phyloP scores from a whole-genome alignment of 2,113 vertebrate species.

The Lophura nycthemera region DNA sequence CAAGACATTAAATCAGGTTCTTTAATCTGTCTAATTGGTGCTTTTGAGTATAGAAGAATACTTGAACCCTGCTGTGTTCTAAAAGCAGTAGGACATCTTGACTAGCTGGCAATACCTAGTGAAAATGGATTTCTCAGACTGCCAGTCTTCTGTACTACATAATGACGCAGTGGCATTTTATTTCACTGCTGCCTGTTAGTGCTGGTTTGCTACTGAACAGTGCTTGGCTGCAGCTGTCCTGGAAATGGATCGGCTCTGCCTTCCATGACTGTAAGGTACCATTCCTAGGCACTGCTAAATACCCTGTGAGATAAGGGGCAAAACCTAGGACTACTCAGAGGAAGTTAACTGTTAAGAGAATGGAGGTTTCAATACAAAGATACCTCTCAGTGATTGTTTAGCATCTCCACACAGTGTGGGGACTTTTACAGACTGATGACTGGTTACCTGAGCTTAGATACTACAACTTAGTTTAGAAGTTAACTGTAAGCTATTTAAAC shows the following conservation, averaged over 20 bases:
- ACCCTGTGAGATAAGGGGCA: not conserved
- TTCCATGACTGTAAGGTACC: not conserved
- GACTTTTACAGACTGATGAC: not conserved
- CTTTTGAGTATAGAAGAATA: slow-evolving; percentile 45
- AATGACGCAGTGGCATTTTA: not conserved
- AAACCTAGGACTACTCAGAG: not conserved
- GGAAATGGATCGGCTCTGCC: not conserved
- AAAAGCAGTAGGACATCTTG: slow-evolving; percentile 47
- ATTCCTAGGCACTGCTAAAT: not conserved
- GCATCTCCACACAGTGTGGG: not conserved
- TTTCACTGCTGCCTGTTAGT: not conserved
- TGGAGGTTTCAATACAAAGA: rapidly evolving
- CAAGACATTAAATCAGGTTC: slow-evolving; percentile 18
- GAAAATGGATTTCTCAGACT: not conserved
- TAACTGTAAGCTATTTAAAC: not conserved
- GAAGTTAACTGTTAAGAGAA: not conserved
- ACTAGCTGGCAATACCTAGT: not conserved
- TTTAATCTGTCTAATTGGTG: slow-evolving; percentile 61
- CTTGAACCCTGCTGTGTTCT: slow-evolving; percentile 40
- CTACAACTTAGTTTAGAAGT: not conserved
- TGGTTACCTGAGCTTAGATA: not conserved
- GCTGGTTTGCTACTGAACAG: not conserved
- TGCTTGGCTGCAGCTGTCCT: not conserved
- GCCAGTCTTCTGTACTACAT: not conserved
- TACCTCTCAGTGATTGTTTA: not conserved